Percentiles rank a stretch among this genome's conserved stretches.
phyloP scores from a whole-genome alignment of 2,888 invertebrate species.

The Apamea monoglypha region DNA sequence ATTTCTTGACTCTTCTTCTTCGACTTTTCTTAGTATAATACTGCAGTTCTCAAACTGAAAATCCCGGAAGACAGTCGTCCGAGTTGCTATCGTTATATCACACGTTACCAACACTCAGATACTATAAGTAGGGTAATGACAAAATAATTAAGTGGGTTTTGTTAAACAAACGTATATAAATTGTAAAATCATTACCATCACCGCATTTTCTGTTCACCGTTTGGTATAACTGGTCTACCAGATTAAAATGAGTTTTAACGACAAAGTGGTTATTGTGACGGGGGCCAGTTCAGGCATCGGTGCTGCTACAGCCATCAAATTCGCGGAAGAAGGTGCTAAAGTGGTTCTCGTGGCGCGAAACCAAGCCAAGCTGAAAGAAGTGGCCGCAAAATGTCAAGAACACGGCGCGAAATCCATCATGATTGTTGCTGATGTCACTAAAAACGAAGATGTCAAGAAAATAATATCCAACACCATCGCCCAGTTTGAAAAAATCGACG shows the following conservation, averaged over 20 bases:
- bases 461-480: conserved; percentile 64
- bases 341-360: conserved; percentile 64
- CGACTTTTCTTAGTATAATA: background rate
- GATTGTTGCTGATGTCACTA: conserved; percentile 67
- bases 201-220: background rate
- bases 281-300: conserved; percentile 68
- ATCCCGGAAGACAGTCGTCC: conserved; percentile 34
- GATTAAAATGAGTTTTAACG: conserved; percentile 55
- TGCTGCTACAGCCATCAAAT: conserved; percentile 62
- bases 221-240: background rate
- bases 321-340: conserved; percentile 59
- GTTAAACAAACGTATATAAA: conserved; percentile 14
- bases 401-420: conserved; percentile 42
- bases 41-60: conserved; percentile 30
- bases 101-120: background rate
- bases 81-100: conserved; percentile 13
- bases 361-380: conserved; percentile 56
- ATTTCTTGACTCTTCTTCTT: background rate
- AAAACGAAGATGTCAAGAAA: conserved; percentile 65
- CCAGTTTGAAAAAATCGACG: conserved; percentile 65
- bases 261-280: conserved; percentile 66
- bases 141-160: conserved; percentile 12
- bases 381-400: conserved; percentile 49
- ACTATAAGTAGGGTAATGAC: conserved; percentile 26
- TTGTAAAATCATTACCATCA: background rate